Base-by-base conservation (phyloP, 2,888 invertebrate species). In the Salticus scenicus region DNA sequence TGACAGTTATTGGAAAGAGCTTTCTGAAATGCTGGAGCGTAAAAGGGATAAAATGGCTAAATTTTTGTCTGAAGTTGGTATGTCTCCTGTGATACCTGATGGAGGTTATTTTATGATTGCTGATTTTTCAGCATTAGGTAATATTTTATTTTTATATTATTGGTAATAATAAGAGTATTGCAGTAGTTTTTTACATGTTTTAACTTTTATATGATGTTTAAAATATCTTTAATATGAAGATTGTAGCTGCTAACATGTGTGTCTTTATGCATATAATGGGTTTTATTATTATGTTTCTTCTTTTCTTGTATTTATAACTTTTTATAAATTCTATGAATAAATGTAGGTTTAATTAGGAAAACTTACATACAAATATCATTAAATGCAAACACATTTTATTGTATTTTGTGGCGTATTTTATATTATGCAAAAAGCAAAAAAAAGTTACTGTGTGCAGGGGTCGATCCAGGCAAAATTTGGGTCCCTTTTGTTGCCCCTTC, bases 71-170 rank as follows among this genome's bases (percentile, higher is more conserved):
- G 95, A 96, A 14, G 94, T 94, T 77, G 98, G 97, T 0, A 96
- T 99, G 94, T 94, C 94, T 51, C 97, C 98, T 0, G 96, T 96
- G 0, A 92, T 98, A 79, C 99, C 99, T 0, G 97, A 99, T 89
- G 98, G 97, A 1, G 99, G 99, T 0, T 99, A 98, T 92, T 99
- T 99, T 90, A 95, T 99, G 93, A 91, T 99, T 74, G 98, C 98
- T 0, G 97, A 99, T 92, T 98, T 96, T 95, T 94, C 95, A 12
- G 92, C 94, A 5, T 91, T 97, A 88, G 94, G 87, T 86, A 42
- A 41, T 41, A 28, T 31, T 70, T 27, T 1, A 24, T 71, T 14
- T 47, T 20, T 20, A 30, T 51, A 31, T 72, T 8, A 27, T 64
- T 0, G 14, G 12, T 28, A 28, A 27, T 72, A 41, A 20, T 8